Percentiles rank a stretch among this genome's conserved stretches.
Evolutionary conservation across 2,797 vertebrate genomes (phyloP).

Genomic region (Gobio occitaniae): DNA sequence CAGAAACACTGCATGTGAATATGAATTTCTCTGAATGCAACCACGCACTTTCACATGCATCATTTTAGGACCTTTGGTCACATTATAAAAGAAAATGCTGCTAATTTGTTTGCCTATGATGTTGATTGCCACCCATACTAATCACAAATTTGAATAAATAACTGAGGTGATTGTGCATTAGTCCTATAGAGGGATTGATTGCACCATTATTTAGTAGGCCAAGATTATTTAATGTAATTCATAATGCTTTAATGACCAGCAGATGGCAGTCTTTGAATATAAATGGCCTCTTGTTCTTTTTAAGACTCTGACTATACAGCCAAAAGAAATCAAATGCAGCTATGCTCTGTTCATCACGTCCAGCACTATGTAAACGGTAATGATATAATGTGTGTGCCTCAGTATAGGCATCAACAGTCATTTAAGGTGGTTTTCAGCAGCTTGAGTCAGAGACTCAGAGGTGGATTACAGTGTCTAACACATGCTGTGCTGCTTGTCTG

Average conservation of each 20-base stretch:
- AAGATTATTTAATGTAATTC: not conserved
- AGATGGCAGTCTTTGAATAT: slow-evolving; percentile 52
- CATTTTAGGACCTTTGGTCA: not conserved
- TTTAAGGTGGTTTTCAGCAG: slow-evolving; percentile 3
- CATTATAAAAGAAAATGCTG: not conserved
- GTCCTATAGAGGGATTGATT: not conserved
- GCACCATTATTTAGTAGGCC: not conserved
- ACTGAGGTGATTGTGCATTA: not conserved
- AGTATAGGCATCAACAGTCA: not conserved
- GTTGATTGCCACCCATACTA: not conserved
- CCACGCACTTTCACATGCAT: not conserved
- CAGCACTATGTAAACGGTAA: not conserved
- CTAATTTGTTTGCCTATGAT: not conserved
- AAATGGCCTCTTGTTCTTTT: slow-evolving; percentile 1
- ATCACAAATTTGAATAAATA: not conserved
- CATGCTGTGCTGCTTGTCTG: slow-evolving; percentile 17
- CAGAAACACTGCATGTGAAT: not conserved
- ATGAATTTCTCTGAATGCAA: not conserved
- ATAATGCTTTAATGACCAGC: slow-evolving; percentile 38
- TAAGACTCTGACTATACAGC: not conserved
- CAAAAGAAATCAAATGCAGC: not conserved
- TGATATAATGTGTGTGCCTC: not conserved
- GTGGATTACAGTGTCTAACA: not conserved
- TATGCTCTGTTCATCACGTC: not conserved
- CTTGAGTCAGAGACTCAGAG: slow-evolving; percentile 19